Base-by-base conservation (phyloP, 2,797 vertebrate species). In the Gymnocypris eckloni region DNA sequence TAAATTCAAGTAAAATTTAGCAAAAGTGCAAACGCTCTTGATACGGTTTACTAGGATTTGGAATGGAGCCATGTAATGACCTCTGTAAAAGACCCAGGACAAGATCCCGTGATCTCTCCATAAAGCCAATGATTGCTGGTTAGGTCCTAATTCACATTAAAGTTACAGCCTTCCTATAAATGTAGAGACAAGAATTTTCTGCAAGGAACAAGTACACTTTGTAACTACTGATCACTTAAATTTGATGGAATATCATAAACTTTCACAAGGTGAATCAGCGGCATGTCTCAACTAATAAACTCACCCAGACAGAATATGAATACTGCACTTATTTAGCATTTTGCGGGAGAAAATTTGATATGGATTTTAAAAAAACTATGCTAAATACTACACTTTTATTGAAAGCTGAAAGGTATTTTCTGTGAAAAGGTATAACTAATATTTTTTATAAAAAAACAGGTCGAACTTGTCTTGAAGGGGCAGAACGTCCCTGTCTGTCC, bases 401-500 rank as follows among this genome's bases (percentile, higher is more conserved):
- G 11, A 64, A 6, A 64, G 12, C 59, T 64, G 12, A 64, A 64
- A 66, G 2, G 22, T 11, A 22, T 4, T 59, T 59, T 59, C 22
- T 59, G 9, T 59, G 10, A n/a, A 56, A 56, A 18, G 4, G 20
- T 50, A 16, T 50, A 50, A 50, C 13, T 50, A 50, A 50, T 50
- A 0, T 1, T 50, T 15, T 50, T 15, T 50, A 50, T 3, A 33
- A 33, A 13, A 50, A 50, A 50, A 50, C 48, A 50, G 48, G 48
- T 50, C 1, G 4, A 50, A 16, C 13, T 16, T 95, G 94, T 95
- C 93, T 94, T 93, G 92, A 93, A 92, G 92, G 93, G 92, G 93
- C 92, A 93, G 94, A 93, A 95, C 93, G 93, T 95, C 93, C 91
- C 94, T 91, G 92, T 93, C 93, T 92, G 94, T 95, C 91, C 92